Conservation (phyloP, 2,797 vertebrate species). For the Eremophila alpestris region DNA sequence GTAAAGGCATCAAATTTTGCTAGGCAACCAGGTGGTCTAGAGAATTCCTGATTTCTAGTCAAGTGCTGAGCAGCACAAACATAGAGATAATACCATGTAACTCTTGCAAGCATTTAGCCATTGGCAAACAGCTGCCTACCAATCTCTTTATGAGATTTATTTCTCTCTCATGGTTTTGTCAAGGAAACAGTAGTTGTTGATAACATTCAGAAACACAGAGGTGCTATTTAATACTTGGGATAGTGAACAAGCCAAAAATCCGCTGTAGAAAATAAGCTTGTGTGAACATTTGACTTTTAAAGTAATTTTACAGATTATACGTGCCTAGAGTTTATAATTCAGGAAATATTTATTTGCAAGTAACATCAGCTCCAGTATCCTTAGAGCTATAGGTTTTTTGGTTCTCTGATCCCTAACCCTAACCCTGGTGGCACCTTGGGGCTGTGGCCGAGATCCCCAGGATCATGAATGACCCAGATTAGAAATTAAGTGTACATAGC, state of each 20-base stretch:
- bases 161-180: constrained; percentile 41
- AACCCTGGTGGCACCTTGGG: not conserved
- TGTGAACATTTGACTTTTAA: not conserved
- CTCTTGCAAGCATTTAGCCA: constrained; percentile 45
- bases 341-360: constrained; percentile 55
- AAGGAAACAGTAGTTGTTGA: constrained; percentile 25
- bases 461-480: not conserved
- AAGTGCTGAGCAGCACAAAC: constrained; percentile 31
- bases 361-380: constrained; percentile 7
- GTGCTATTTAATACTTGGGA: not conserved
- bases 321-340: not conserved
- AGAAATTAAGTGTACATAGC: not conserved
- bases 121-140: constrained; percentile 53
- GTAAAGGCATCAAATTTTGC: not conserved
- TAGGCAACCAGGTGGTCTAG: constrained; percentile 23
- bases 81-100: constrained; percentile 1
- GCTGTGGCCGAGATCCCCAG: not conserved
- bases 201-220: constrained; percentile 37
- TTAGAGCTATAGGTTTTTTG: not conserved
- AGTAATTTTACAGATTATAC: not conserved
- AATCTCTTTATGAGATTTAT: constrained; percentile 59
- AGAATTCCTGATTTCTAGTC: constrained; percentile 30
- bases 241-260: constrained; percentile 2
- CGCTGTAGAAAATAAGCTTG: not conserved
- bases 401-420: not conserved